phyloP scores from a whole-genome alignment of 2,113 vertebrate genomes.

The Strigops habroptila region DNA sequence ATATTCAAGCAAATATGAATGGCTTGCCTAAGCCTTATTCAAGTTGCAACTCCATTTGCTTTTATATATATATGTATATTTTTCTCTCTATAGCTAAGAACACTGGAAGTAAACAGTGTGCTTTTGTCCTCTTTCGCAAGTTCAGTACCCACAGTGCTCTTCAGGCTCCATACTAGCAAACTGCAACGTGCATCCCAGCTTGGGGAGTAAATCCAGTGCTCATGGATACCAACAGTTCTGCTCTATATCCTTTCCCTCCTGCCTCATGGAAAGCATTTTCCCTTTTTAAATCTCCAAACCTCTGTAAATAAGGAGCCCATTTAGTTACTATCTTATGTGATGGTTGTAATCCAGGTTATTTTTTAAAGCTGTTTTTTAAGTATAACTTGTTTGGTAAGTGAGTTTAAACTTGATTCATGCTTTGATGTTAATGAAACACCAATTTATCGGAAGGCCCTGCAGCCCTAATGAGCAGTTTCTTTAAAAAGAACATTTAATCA shows the following conservation, averaged over 20 bases:
- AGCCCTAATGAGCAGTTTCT: conserved; percentile 84
- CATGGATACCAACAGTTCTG: not conserved
- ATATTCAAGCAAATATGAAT: not conserved
- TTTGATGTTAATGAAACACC: conserved; percentile 86
- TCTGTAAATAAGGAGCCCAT: conserved; percentile 48
- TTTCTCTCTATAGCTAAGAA: not conserved
- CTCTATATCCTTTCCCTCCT: conserved; percentile 16
- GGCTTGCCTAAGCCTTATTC: not conserved
- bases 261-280: conserved; percentile 12
- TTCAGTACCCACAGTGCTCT: not conserved
- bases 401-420: conserved; percentile 78
- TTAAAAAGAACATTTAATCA: conserved; percentile 87
- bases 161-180: not conserved
- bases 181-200: not conserved
- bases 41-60: not conserved
- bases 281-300: conserved; percentile 11
- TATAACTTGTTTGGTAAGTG: conserved; percentile 74
- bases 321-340: conserved; percentile 57
- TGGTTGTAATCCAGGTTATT: conserved; percentile 72
- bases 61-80: not conserved
- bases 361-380: conserved; percentile 73
- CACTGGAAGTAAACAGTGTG: not conserved
- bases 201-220: not conserved
- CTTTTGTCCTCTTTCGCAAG: conserved; percentile 8
- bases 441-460: conserved; percentile 83